A percentile compares a stretch with the other conserved stretches of the same genome.
These are phyloP conservation scores for Hapalemur alaotrensis DNA, from an alignment of 2,797 vertebrate genomes.

Conservation along the genomic window DNA sequence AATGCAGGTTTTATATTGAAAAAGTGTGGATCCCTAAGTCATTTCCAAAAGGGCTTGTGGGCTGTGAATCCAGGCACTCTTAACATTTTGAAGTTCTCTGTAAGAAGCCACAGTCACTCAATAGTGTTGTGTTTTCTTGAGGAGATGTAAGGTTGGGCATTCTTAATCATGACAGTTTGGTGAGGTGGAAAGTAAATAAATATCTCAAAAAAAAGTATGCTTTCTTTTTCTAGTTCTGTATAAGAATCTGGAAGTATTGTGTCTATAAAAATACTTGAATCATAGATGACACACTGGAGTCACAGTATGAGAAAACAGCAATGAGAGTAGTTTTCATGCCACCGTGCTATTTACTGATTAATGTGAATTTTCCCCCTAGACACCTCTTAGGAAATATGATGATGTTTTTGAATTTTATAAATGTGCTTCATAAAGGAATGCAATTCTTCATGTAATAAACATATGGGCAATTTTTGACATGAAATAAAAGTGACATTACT, in stretches of 20 bases:
- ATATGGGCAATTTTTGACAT: background rate
- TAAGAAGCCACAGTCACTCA: background rate
- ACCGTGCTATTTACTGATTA: background rate
- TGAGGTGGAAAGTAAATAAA: background rate
- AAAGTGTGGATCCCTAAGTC: background rate
- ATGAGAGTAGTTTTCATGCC: accelerated
- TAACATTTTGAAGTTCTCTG: background rate
- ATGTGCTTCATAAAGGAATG: background rate
- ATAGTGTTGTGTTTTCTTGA: background rate
- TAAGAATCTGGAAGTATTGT: background rate
- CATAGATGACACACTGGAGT: background rate
- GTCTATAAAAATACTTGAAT: background rate
- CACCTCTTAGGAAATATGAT: background rate
- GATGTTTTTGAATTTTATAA: background rate
- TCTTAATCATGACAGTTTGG: background rate
- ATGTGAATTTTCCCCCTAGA: accelerated
- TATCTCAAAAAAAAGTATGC: background rate
- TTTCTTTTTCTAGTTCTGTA: background rate
- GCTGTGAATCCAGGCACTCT: background rate
- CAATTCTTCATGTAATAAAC: background rate
- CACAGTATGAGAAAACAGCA: background rate
- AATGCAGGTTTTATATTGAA: background rate
- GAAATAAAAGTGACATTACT: background rate
- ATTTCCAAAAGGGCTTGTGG: background rate
- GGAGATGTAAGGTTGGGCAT: background rate